A percentile compares a stretch with the other conserved stretches of the same genome.
phyloP scores from a whole-genome alignment of 2,113 vertebrate genomes.

The Pipa parva region DNA sequence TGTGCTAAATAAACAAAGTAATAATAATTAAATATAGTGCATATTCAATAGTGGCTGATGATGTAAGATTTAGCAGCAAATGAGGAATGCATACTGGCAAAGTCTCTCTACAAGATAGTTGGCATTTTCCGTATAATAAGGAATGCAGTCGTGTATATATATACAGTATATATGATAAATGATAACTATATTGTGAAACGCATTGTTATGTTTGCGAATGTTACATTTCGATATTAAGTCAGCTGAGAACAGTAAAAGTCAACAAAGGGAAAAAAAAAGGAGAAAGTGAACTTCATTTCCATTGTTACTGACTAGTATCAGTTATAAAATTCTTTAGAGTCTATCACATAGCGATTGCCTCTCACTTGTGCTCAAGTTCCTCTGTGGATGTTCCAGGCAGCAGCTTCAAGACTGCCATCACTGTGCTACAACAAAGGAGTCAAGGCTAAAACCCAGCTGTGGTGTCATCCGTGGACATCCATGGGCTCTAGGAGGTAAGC shows the following conservation, averaged over 20 bases:
- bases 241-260: neutral
- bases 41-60: conserved; percentile 47
- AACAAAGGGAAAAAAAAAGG: neutral
- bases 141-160: conserved; percentile 26
- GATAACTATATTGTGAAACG: too few species aligned
- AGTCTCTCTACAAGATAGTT: conserved; percentile 39
- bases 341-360: conserved; percentile 32
- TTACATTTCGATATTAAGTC: neutral
- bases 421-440: conserved; percentile 48
- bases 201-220: neutral
- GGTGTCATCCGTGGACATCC: conserved; percentile 38
- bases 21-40: conserved; percentile 49
- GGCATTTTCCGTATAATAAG: conserved; percentile 44
- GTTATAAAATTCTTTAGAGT: conserved; percentile 36
- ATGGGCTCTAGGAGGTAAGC: conserved; percentile 71
- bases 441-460: conserved; percentile 32
- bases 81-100: conserved; percentile 38
- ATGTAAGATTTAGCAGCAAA: conserved; percentile 48
- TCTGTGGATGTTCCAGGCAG: conserved; percentile 11
- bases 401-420: conserved; percentile 43
- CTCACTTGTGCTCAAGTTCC: conserved; percentile 52
- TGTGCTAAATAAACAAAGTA: neutral
- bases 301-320: conserved; percentile 33
- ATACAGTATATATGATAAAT: too few species aligned
- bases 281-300: neutral